phyloP scores from a whole-genome alignment of 2,888 invertebrate genomes.

The Hedychridium roseum region DNA sequence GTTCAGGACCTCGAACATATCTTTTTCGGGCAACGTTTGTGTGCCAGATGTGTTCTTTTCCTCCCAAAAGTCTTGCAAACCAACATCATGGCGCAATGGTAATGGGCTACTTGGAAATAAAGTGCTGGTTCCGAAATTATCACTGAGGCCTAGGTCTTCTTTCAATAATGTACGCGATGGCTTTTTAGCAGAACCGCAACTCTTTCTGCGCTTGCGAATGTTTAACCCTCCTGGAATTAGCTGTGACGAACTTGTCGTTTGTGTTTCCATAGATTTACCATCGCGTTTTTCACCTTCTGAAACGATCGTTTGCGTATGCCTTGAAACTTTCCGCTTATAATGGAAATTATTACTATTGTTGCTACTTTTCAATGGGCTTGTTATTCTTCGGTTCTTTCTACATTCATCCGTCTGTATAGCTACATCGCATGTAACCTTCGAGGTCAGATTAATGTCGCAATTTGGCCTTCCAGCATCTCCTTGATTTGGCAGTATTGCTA shows the following conservation, averaged over 20 bases:
- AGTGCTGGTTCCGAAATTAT: conserved; percentile 43
- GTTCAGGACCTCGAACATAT: conserved; percentile 51
- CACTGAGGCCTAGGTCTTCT: conserved; percentile 38
- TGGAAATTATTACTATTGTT: conserved; percentile 12
- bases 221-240: conserved; percentile 17
- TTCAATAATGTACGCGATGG: conserved; percentile 32
- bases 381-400: conserved; percentile 35
- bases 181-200: conserved; percentile 18
- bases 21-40: conserved; percentile 59
- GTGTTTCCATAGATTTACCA: conserved; percentile 53
- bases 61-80: conserved; percentile 58
- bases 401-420: conserved; percentile 55
- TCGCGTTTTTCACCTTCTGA: conserved; percentile 41
- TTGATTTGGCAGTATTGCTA: conserved; percentile 40
- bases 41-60: conserved; percentile 59
- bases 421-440: conserved; percentile 39
- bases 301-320: conserved; percentile 55
- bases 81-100: conserved; percentile 53
- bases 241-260: conserved; percentile 41
- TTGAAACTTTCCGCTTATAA: conserved; percentile 43
- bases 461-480: conserved; percentile 12
- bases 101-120: conserved; percentile 55
- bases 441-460: neutral
- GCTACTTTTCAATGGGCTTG: conserved; percentile 35
- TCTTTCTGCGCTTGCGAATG: conserved; percentile 21